phyloP scores from a whole-genome alignment of 2,113 vertebrate genomes.

The Gobius niger region DNA sequence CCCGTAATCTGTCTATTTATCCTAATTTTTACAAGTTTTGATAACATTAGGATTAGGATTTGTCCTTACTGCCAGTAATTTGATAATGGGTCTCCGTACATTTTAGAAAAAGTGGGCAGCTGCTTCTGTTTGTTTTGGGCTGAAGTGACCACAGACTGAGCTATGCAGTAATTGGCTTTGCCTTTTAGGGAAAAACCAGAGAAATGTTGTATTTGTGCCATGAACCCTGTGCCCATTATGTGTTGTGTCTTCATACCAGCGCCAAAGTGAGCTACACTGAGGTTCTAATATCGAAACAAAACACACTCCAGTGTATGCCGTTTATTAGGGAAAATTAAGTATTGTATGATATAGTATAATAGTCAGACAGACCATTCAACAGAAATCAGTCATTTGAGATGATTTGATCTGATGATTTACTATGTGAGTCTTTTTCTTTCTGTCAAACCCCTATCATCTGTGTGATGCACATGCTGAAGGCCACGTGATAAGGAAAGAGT shows the following conservation, averaged over 20 bases:
- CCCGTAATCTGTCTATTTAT: no score
- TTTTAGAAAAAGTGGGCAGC: slow-evolving; percentile 22
- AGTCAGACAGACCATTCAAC: no score
- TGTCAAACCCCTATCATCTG: not conserved
- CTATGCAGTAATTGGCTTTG: slow-evolving; percentile 37
- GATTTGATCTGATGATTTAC: no score
- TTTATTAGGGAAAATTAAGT: no score
- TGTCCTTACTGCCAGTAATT: not conserved
- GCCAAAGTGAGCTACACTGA: not conserved
- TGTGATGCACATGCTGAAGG: slow-evolving; percentile 21
- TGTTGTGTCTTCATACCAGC: slow-evolving; percentile 8
- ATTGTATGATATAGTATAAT: no score
- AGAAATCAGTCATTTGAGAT: no score
- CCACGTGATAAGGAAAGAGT: not conserved
- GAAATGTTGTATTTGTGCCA: slow-evolving; percentile 27
- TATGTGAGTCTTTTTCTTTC: no score
- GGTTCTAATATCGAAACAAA: no score
- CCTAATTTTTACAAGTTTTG: no score
- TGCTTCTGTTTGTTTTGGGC: slow-evolving; percentile 34
- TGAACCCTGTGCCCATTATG: slow-evolving; percentile 7
- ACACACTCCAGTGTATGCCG: no score
- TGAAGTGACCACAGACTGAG: slow-evolving; percentile 44
- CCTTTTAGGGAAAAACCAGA: slow-evolving; percentile 65
- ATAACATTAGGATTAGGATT: no score
- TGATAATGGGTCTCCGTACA: slow-evolving; percentile 13